Base-by-base conservation (phyloP, 35 echinoderm and acorn worm species). In the Eucidaris tribuloides region DNA sequence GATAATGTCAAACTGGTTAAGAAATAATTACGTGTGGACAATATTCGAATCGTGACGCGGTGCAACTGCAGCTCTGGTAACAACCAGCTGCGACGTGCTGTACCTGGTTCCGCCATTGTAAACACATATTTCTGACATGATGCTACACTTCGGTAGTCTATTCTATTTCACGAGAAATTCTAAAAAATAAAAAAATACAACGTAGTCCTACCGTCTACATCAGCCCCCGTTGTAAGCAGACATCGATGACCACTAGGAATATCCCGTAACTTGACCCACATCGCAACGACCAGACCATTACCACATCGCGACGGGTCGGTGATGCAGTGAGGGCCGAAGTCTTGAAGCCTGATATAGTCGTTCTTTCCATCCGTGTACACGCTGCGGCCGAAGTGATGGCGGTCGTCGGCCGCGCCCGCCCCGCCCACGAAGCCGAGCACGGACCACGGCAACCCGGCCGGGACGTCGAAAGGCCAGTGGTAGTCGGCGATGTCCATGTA, bases 221-320 rank as follows among this genome's bases (percentile, higher is more conserved):
- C 84, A 71, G 84, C 93, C 28, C 93, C 93, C 24, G 84, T 71
- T 5, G 89, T 88, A 2, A 91, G 42, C 3, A 96, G 46, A 77
- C 84, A 87, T 17, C 61, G 62, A 2, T 18, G 19, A 22, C 64
- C 60, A 6, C 40, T 82, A 19, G 81, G 71, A 19, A 89, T 72
- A 64, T 91, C 93, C n/a, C 76, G 65, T 4, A 96, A n/a, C 71
- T 91, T 91, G 3, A 96, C 68, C 93, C 93, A 96, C 40, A 96
- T 56, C 14, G 82, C 84, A 0, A 96, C 23, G 32, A 49, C 88
- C 64, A 96, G 70, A 2, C 93, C 93, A 34, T 87, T 59, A 24
- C 7, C 27, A 76, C 93, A 96, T 22, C 42, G 29, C 2, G 84
- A 78, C 0, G 93, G 93, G 78, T 96, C 81, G 0, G 89, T 71